Conservation (phyloP, 2,888 invertebrate genomes). For the Hypsopygia costalis region DNA sequence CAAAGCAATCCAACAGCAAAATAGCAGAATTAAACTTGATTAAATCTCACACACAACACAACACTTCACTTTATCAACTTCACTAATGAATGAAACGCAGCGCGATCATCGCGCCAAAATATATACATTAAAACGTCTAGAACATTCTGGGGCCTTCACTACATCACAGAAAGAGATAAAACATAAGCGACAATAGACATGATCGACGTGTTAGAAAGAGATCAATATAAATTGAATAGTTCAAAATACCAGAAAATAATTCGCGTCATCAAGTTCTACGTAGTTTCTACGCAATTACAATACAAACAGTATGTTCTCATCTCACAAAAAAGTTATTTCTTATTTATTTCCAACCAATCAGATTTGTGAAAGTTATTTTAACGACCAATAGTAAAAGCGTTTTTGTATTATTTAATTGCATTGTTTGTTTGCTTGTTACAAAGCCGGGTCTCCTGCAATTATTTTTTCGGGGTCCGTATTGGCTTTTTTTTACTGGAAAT, state of each 20-base stretch:
- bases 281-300: conserved; percentile 19
- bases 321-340: neutral
- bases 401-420: too few species aligned
- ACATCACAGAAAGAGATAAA: conserved; percentile 48
- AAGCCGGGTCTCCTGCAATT: too few species aligned
- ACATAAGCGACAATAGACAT: conserved; percentile 13
- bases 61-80: conserved; percentile 62
- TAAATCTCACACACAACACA: conserved; percentile 55
- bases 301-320: conserved; percentile 27
- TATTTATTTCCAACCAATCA: conserved; percentile 1
- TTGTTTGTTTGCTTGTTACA: too few species aligned
- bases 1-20: conserved; percentile 28
- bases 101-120: conserved; percentile 80
- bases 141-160: conserved; percentile 83
- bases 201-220: conserved; percentile 45
- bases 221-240: conserved; percentile 59
- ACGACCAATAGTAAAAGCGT: neutral
- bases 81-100: conserved; percentile 77
- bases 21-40: conserved; percentile 30
- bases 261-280: conserved; percentile 35
- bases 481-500: too few species aligned
- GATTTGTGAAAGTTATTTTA: neutral
- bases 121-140: conserved; percentile 84
- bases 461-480: too few species aligned
- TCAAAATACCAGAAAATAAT: conserved; percentile 39